phyloP scores from a whole-genome alignment of 1,140 invertebrate species.

The Ostrea denselamellosa region DNA sequence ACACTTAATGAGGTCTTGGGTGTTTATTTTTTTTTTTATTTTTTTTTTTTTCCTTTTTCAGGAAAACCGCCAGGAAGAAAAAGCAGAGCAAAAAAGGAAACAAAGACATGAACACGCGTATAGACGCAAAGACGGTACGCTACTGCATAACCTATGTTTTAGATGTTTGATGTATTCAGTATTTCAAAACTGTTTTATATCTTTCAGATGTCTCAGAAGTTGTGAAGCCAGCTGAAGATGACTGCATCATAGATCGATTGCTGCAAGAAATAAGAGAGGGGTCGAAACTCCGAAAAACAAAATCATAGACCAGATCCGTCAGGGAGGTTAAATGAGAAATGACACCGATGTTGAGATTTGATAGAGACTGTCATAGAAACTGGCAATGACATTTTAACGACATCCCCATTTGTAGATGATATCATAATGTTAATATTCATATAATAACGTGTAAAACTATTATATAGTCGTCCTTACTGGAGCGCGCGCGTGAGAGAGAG shows the following conservation, averaged over 20 bases:
- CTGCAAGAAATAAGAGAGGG: slow-evolving; percentile 71
- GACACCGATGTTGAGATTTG: no score
- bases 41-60: slow-evolving; percentile 55
- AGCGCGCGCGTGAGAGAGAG: no score
- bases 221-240: slow-evolving; percentile 65
- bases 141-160: neutral
- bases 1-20: neutral
- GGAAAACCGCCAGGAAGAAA: slow-evolving; percentile 77
- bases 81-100: slow-evolving; percentile 69
- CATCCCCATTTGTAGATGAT: no score
- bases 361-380: no score
- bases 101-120: slow-evolving; percentile 67
- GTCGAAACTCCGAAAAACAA: slow-evolving; percentile 69
- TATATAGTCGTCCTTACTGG: no score
- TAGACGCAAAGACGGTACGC: neutral
- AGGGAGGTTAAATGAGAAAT: no score
- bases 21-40: neutral
- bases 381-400: no score
- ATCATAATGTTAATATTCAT: no score
- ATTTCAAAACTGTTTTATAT: neutral
- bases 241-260: slow-evolving; percentile 73
- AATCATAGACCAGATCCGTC: no score
- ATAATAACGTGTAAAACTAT: no score
- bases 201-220: neutral
- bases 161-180: no score